A percentile compares a stretch with the other conserved stretches of the same genome.
These are phyloP conservation scores for Gryon sp. DNA, from an alignment of 1,140 invertebrate genomes.

Conservation along the genomic window DNA sequence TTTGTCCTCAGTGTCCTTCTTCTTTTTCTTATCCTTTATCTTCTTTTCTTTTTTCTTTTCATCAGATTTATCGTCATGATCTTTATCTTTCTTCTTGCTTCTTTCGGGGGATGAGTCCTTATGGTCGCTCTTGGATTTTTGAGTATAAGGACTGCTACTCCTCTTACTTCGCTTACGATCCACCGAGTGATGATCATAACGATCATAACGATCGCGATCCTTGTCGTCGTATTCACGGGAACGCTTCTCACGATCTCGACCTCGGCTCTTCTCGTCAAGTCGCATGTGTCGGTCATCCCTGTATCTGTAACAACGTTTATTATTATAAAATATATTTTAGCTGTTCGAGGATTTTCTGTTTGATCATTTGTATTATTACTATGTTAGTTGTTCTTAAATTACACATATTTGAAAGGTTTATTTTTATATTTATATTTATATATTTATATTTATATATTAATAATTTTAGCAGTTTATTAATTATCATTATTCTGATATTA, in stretches of 20 bases:
- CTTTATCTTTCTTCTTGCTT: slow-evolving; percentile 76
- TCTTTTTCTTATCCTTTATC: slow-evolving; percentile 80
- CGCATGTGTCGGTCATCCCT: slow-evolving; percentile 72
- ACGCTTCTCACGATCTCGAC: slow-evolving; percentile 64
- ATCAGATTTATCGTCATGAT: slow-evolving; percentile 73
- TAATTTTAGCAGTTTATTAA: no score
- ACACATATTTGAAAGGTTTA: no score
- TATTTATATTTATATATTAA: no score
- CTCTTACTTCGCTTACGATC: slow-evolving; percentile 72
- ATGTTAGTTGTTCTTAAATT: no score
- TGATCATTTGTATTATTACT: no score
- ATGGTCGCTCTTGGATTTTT: slow-evolving; percentile 67
- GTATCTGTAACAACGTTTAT: slow-evolving; percentile 65
- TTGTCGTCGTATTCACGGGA: slow-evolving; percentile 70
- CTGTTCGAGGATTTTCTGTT: no score
- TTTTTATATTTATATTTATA: no score
- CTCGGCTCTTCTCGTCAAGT: slow-evolving; percentile 69
- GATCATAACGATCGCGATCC: slow-evolving; percentile 73
- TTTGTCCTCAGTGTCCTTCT: slow-evolving; percentile 75
- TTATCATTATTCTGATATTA: no score
- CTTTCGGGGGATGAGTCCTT: slow-evolving; percentile 75
- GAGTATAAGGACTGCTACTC: slow-evolving; percentile 70
- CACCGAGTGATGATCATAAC: slow-evolving; percentile 70
- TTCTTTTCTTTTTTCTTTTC: slow-evolving; percentile 80
- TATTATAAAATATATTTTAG: not conserved